Percentiles rank a stretch among this genome's conserved stretches.
Evolutionary conservation across 2,888 invertebrate genomes (phyloP).

Genomic region (Crematogaster levior): DNA sequence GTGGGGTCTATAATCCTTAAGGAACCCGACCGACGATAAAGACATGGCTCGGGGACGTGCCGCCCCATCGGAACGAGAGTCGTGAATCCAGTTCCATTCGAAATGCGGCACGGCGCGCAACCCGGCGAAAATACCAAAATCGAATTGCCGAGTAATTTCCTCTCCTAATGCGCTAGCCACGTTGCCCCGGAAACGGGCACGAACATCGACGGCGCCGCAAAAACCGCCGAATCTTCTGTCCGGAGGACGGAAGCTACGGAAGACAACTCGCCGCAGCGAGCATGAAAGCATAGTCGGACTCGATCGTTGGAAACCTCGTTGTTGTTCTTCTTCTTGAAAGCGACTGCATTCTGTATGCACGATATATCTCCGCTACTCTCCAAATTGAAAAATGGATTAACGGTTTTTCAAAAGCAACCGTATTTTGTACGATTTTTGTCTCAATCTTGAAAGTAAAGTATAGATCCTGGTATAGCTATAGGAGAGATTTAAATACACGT

Average conservation of each 20-base stretch:
- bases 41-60: constrained; percentile 21
- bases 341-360: not conserved
- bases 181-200: constrained; percentile 66
- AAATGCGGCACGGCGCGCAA: constrained; percentile 36
- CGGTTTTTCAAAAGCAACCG: not conserved
- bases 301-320: not conserved
- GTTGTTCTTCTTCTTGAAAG: constrained; percentile 18
- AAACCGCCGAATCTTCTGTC: constrained; percentile 53
- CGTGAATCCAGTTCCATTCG: constrained; percentile 44
- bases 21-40: constrained; percentile 37
- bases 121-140: constrained; percentile 72
- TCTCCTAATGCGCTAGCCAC: constrained; percentile 73
- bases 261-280: not conserved
- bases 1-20: constrained; percentile 38
- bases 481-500: not conserved
- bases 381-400: constrained; percentile 45
- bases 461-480: not conserved
- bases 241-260: constrained; percentile 4
- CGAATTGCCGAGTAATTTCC: constrained; percentile 79
- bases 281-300: not conserved
- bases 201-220: constrained; percentile 48
- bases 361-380: constrained; percentile 27
- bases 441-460: not conserved
- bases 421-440: constrained; percentile 7
- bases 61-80: not conserved